These are phyloP conservation scores for Euura saliciscinereae DNA, from an alignment of 1,140 invertebrate species.

Conservation along the genomic window DNA sequence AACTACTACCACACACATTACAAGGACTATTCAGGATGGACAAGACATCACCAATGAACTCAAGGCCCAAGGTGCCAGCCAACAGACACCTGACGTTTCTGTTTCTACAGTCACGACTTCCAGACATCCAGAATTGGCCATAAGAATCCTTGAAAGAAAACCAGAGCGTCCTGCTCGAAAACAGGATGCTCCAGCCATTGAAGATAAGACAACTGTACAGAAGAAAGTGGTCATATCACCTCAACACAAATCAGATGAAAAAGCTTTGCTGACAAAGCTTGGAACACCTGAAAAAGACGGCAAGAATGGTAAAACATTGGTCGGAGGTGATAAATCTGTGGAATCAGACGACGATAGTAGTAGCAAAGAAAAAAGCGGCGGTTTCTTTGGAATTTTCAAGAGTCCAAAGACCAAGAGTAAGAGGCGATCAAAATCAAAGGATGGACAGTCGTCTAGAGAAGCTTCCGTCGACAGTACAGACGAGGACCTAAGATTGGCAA, in stretches of 20 bases:
- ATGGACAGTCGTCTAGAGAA: conserved; percentile 7
- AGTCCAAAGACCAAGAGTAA: conserved; percentile 48
- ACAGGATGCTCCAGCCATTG: neutral
- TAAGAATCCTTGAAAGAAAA: neutral
- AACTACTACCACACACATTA: neutral
- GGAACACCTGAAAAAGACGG: neutral
- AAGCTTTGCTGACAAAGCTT: neutral
- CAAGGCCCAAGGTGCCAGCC: neutral
- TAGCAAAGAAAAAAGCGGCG: conserved; percentile 38
- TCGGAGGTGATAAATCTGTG: neutral
- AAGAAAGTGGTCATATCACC: neutral
- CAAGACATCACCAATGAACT: neutral
- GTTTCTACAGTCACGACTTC: neutral
- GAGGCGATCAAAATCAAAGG: conserved; percentile 39
- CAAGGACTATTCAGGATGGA: neutral
- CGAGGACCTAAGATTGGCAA: conserved; percentile 1
- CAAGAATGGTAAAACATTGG: conserved; percentile 6
- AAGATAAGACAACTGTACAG: neutral
- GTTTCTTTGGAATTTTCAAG: conserved; percentile 50
- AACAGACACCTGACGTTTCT: neutral
- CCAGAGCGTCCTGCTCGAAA: neutral
- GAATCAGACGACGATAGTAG: neutral
- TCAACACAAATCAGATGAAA: neutral
- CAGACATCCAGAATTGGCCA: neutral
- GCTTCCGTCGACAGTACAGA: neutral